Percentiles rank a stretch among this genome's conserved stretches.
Conservation (phyloP, 2,113 vertebrate genomes). For the Plectropomus leopardus region DNA sequence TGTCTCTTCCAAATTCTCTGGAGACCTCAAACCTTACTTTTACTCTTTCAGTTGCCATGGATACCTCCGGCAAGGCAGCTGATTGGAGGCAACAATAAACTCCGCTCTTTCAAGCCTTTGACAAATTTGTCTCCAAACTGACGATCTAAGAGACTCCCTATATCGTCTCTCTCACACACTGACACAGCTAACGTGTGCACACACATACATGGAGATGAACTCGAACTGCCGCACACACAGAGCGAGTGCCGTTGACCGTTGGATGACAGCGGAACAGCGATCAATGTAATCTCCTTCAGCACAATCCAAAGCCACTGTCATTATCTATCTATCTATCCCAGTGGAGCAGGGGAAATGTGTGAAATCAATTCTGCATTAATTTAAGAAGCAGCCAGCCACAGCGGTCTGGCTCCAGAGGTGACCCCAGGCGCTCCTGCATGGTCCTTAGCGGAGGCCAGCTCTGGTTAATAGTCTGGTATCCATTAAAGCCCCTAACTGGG, state of each 20-base stretch:
- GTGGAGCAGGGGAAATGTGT: slow-evolving; percentile 65
- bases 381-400: slow-evolving; percentile 68
- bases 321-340: slow-evolving; percentile 65
- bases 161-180: slow-evolving; percentile 27
- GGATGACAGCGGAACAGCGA: slow-evolving; percentile 66
- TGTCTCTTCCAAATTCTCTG: slow-evolving; percentile 75
- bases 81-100: slow-evolving; percentile 77
- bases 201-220: slow-evolving; percentile 31
- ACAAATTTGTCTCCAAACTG: slow-evolving; percentile 69
- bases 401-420: slow-evolving; percentile 66
- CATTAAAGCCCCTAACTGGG: slow-evolving; percentile 18
- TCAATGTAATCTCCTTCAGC: slow-evolving; percentile 75
- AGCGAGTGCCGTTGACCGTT: slow-evolving; percentile 13
- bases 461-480: slow-evolving; percentile 38
- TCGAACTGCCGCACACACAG: background rate
- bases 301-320: slow-evolving; percentile 73
- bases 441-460: slow-evolving; percentile 41
- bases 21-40: slow-evolving; percentile 80
- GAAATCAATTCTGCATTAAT: slow-evolving; percentile 80
- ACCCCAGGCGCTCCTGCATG: slow-evolving; percentile 51
- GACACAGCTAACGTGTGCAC: slow-evolving; percentile 11
- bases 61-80: slow-evolving; percentile 74
- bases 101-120: slow-evolving; percentile 67
- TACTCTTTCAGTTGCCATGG: slow-evolving; percentile 83
- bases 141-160: slow-evolving; percentile 41